Conservation (phyloP, 2,797 vertebrate species). For the Melanotaenia pygmaea region DNA sequence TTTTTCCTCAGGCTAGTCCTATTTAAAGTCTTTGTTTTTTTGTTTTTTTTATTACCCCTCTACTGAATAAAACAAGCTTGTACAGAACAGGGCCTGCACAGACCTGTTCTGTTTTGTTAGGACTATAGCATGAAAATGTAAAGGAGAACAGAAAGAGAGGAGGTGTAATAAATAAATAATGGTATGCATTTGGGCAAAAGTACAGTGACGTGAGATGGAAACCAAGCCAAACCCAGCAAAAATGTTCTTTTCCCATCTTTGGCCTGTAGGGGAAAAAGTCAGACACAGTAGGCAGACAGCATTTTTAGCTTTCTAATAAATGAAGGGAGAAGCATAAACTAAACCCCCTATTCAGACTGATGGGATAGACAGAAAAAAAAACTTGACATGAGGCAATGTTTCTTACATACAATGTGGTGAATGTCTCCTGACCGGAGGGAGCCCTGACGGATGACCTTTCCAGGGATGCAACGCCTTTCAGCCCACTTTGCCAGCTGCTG, state of each 20-base stretch:
- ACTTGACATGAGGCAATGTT: constrained; percentile 69
- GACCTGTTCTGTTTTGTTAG: constrained; percentile 45
- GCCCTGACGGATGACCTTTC: constrained; percentile 66
- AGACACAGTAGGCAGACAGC: constrained; percentile 44
- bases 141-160: constrained; percentile 42
- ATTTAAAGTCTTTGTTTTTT: constrained; percentile 50
- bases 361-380: constrained; percentile 46
- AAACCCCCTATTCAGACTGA: constrained; percentile 68
- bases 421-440: constrained; percentile 65
- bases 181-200: constrained; percentile 67
- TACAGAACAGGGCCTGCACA: constrained; percentile 58
- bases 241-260: constrained; percentile 69
- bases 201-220: constrained; percentile 64
- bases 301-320: constrained; percentile 77
- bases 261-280: constrained; percentile 63
- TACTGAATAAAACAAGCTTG: constrained; percentile 60
- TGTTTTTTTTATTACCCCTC: constrained; percentile 57
- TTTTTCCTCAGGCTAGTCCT: constrained; percentile 50
- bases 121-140: constrained; percentile 48
- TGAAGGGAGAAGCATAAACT: constrained; percentile 62
- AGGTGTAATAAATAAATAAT: constrained; percentile 63
- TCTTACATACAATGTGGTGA: constrained; percentile 70
- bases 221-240: constrained; percentile 60
- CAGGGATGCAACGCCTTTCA: constrained; percentile 44
- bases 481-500: constrained; percentile 24